Evolutionary conservation across 2,113 vertebrate species (phyloP).

Genomic region (Periophthalmus modestus): DNA sequence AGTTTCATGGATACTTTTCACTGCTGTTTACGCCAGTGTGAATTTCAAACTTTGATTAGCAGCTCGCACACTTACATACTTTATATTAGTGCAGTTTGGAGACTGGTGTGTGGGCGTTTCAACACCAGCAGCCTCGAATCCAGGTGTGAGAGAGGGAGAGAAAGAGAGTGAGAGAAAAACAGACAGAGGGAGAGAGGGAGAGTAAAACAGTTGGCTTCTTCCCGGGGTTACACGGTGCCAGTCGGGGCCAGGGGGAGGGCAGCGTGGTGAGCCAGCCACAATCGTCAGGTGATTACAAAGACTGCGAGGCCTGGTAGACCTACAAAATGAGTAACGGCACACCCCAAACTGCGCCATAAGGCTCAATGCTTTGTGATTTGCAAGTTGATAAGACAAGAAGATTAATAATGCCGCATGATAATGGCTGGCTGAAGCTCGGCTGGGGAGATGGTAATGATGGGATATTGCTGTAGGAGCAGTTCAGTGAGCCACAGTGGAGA

Average conservation of each 20-base stretch:
- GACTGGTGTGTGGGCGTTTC: background rate
- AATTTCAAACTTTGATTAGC: background rate
- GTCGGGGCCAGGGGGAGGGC: conserved; percentile 86
- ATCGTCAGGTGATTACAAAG: conserved; percentile 98
- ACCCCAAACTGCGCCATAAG: conserved; percentile 99
- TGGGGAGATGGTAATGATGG: conserved; percentile 99
- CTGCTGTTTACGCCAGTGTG: background rate
- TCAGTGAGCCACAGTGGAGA: conserved; percentile 85
- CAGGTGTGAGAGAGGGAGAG: conserved; percentile 1
- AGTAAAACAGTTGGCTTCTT: conserved; percentile 46
- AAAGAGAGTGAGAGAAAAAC: too few species aligned
- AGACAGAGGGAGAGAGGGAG: background rate
- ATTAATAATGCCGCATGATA: conserved; percentile 99
- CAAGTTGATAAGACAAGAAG: conserved; percentile 99
- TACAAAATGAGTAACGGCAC: conserved; percentile 99
- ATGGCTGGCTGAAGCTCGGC: conserved; percentile 98
- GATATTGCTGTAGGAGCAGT: conserved; percentile 99
- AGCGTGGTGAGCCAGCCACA: conserved; percentile 92
- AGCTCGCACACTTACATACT: background rate
- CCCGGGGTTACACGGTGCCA: conserved; percentile 58
- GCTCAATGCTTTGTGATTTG: conserved; percentile 99
- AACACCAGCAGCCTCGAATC: background rate
- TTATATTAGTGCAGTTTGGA: background rate
- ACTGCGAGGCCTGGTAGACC: conserved; percentile 97
- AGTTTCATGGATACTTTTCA: background rate